phyloP scores from a whole-genome alignment of 1,140 invertebrate genomes.

The Dreissena polymorpha region DNA sequence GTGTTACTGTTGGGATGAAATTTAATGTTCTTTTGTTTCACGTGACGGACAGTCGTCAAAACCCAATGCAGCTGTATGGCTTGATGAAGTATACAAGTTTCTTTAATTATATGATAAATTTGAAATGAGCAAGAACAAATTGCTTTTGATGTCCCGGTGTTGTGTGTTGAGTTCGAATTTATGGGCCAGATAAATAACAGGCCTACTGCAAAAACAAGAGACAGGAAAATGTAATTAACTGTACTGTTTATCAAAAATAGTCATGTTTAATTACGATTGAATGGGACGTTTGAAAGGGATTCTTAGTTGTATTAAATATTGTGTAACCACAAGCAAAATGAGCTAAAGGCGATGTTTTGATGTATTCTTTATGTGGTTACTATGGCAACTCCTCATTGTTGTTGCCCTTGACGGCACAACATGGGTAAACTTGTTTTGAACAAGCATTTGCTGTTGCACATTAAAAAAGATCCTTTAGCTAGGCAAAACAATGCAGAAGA shows the following conservation, averaged over 20 bases:
- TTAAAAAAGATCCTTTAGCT: too few relatives aligned
- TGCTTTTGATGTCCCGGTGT: constrained; percentile 37
- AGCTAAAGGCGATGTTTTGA: too few relatives aligned
- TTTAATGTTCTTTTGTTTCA: constrained; percentile 15
- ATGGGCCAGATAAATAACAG: constrained; percentile 17
- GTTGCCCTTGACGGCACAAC: too few relatives aligned
- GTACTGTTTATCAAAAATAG: constrained; percentile 21
- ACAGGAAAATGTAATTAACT: constrained; percentile 38
- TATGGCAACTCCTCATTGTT: too few relatives aligned
- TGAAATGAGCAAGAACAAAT: constrained; percentile 15
- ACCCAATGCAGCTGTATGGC: constrained; percentile 14
- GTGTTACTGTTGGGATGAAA: neutral
- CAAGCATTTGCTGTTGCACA: too few relatives aligned
- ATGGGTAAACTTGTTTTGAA: too few relatives aligned
- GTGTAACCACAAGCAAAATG: too few relatives aligned
- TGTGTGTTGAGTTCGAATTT: constrained; percentile 37
- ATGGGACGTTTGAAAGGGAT: constrained; percentile 6
- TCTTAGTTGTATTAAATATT: neutral
- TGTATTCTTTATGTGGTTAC: too few relatives aligned
- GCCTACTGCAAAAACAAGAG: constrained; percentile 16
- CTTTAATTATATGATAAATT: constrained; percentile 51
- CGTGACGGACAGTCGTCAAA: constrained; percentile 33
- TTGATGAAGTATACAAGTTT: constrained; percentile 45
- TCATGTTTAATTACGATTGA: constrained; percentile 53
- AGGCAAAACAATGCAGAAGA: too few relatives aligned